Percentiles rank a stretch among this genome's conserved stretches.
These are phyloP conservation scores for Calcarius lapponicus DNA, from an alignment of 2,797 vertebrate species.

Conservation along the genomic window DNA sequence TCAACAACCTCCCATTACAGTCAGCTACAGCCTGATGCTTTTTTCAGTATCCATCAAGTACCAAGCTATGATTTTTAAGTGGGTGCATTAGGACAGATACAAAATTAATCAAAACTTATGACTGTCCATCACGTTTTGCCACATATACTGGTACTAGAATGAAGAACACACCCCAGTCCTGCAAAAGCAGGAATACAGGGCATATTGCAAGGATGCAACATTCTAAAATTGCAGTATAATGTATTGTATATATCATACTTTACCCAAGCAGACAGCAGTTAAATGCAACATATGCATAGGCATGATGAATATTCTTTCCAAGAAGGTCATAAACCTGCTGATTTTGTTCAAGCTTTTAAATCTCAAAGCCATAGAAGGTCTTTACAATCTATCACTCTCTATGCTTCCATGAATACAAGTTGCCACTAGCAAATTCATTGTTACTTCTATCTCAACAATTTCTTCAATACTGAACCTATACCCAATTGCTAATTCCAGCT, in stretches of 20 bases:
- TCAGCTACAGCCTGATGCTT: background rate
- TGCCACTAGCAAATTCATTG: background rate
- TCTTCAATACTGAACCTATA: background rate
- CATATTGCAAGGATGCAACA: background rate
- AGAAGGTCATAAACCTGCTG: background rate
- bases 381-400: background rate
- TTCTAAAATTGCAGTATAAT: background rate
- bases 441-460: background rate
- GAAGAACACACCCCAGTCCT: background rate
- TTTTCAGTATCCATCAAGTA: background rate
- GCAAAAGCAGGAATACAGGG: background rate
- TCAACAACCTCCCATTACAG: background rate
- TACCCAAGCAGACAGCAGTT: background rate
- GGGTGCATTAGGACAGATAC: background rate
- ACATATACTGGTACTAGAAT: background rate
- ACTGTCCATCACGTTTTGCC: background rate
- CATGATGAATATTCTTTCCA: background rate
- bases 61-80: background rate
- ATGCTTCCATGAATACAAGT: background rate
- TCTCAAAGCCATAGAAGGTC: background rate
- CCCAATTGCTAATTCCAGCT: background rate
- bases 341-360: conserved; percentile 2
- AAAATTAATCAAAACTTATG: background rate
- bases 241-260: background rate
- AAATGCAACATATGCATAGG: background rate